Percentiles rank a stretch among this genome's conserved stretches.
Evolutionary conservation across 2,888 invertebrate genomes (phyloP).

Genomic region (Caenorhabditis zanzibari): DNA sequence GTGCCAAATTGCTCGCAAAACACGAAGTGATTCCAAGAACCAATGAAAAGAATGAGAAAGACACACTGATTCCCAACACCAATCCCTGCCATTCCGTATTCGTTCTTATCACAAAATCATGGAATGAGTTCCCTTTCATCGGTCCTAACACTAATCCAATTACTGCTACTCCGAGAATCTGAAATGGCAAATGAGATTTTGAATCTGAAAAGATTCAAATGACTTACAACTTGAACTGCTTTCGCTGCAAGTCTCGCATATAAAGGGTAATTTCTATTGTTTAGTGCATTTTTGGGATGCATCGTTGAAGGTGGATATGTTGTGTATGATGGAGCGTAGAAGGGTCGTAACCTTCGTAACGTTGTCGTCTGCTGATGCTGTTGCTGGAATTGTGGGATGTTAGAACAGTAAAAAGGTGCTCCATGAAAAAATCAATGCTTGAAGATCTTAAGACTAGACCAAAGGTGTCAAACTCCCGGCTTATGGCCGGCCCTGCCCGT

Average conservation of each 20-base stretch:
- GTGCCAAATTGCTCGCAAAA: slow-evolving; percentile 69
- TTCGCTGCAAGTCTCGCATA: slow-evolving; percentile 71
- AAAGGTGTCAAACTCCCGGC: too few relatives aligned
- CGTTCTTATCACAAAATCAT: slow-evolving; percentile 77
- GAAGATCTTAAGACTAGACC: too few relatives aligned
- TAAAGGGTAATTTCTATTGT: slow-evolving; percentile 69
- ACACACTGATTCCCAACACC: slow-evolving; percentile 72
- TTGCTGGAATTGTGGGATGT: slow-evolving; percentile 23
- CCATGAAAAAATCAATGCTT: too few relatives aligned
- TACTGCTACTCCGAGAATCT: slow-evolving; percentile 79
- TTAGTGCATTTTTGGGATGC: slow-evolving; percentile 66
- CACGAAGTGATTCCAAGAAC: slow-evolving; percentile 74
- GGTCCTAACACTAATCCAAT: slow-evolving; percentile 80
- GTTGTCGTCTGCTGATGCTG: slow-evolving; percentile 65
- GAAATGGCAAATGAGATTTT: not conserved
- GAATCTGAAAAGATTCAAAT: not conserved
- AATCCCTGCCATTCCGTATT: slow-evolving; percentile 74
- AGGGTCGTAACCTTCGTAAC: slow-evolving; percentile 71
- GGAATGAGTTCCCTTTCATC: slow-evolving; percentile 74
- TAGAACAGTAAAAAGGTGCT: too few relatives aligned
- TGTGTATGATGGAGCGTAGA: slow-evolving; percentile 80
- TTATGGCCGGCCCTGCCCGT: too few relatives aligned
- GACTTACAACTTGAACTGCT: slow-evolving; percentile 75
- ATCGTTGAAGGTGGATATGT: slow-evolving; percentile 80
- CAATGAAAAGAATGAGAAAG: slow-evolving; percentile 72